Evolutionary conservation across 2,888 invertebrate genomes (phyloP), one percentile per base, ranked within the genome.

Genomic region (Microctonus brassicae): DNA sequence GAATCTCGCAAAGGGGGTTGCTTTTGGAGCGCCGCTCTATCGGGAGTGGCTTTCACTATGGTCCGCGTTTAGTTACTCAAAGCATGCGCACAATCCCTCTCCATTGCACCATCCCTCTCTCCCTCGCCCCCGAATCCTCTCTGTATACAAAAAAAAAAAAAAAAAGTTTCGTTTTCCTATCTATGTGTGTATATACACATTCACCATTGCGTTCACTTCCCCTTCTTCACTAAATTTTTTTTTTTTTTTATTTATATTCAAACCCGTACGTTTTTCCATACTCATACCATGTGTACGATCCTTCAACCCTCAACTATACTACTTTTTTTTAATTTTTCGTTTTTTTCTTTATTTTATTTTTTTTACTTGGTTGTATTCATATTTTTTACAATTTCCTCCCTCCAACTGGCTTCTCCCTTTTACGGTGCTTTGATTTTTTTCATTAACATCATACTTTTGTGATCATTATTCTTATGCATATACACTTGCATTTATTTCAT

Each of bases 1-100:
- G 78, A 74, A 78, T 79, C 77, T 78, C 75, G 76, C 71, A 78
- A 78, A 80, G 79, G 81, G 82, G 81, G 81, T 79, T 71, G 76
- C 78, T 81, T 68, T 47, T 68, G 72, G 61, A 68, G 73, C 75
- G 76, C 73, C 74, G 73, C 71, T 74, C 67, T 53, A 75, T 75
- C 78, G 78, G 78, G 78, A 78, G 78, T 78, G 78, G 78, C 77
- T 72, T 75, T 74, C 78, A 75, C 75, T 63, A 72, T 73, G 71
- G 63, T 71, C 69, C 72, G 77, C 79, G 76, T 75, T 79, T 77
- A 78, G 76, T 74, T 70, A 70, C 66, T 62, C 47, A 61, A 70
- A 72, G 74, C 73, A 77, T 74, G 70, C 74, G 76, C 73, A 72
- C 60, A 53, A 22, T 47, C 33, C 36, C 13, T 34, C 13, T n/a